Base-by-base conservation (phyloP, 2,797 vertebrate genomes). In the Acestrorhynchus altus region DNA sequence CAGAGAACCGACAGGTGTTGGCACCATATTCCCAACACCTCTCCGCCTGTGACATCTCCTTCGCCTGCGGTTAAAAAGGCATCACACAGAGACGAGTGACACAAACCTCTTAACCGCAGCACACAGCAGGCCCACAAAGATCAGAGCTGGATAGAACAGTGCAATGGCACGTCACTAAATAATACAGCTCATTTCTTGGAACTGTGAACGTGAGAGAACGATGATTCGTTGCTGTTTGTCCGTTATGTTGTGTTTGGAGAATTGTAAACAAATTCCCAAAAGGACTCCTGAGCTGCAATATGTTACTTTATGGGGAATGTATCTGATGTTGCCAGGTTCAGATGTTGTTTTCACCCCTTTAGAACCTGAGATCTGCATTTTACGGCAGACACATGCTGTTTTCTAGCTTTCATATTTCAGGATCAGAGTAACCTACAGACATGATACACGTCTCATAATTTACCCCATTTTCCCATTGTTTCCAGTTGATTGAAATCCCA, bases 1-100 rank as follows among this genome's bases (percentile, higher is more conserved):
- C 82, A 73, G 67, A 75, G 80, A 90, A 73, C 83, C 61, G 85
- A 88, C 89, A 92, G 88, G 91, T 91, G 89, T 92, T 91, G 87
- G 86, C 90, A 91, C 83, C 84, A 83, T 84, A 87, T 91, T 87
- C 80, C 83, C 83, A 80, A 88, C 90, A 92, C 85, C 84, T 87
- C 81, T 75, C 42, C 75, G 78, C 80, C 80, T 82, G 56, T 87
- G 86, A 88, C 87, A 88, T 82, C 79, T 83, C 81, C 76, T 83
- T 86, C 76, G 79, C 84, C 81, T 81, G 44, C 64, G 64, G 89
- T 87, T 85, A 86, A 65, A 88, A 85, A 72, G 82, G 56, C 59
- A 66, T 46, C 76, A 82, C 84, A 87, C 82, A 76, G 59, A 54
- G 51, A 63, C 72, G 31, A 85, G 84, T 82, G 82, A 88, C 83